Evolutionary conservation across 2,888 invertebrate species (phyloP).

Genomic region (Antheraea yamamai): DNA sequence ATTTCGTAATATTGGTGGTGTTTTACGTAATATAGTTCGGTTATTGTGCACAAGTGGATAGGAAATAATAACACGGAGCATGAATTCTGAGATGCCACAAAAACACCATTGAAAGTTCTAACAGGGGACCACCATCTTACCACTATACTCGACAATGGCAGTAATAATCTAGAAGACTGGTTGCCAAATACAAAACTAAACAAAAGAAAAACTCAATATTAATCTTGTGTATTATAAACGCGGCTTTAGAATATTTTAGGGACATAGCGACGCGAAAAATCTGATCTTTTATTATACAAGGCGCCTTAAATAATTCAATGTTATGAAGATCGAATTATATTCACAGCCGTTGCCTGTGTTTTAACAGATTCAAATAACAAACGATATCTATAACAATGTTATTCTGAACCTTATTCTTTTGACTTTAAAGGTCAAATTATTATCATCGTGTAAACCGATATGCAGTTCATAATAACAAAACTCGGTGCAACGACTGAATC

Average conservation of each 20-base stretch:
- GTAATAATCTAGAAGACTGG: too few species aligned
- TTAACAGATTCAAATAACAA: slow-evolving; percentile 5
- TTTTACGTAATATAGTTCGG: too few species aligned
- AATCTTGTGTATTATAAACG: background rate
- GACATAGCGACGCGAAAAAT: background rate
- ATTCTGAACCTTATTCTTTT: slow-evolving; percentile 9
- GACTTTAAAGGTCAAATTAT: slow-evolving; percentile 11
- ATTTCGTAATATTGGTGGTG: too few species aligned
- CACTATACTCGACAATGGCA: too few species aligned
- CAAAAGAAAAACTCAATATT: background rate
- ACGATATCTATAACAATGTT: slow-evolving; percentile 3
- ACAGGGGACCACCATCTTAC: too few species aligned
- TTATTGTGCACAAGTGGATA: too few species aligned
- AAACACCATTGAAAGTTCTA: too few species aligned
- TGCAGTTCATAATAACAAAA: slow-evolving; percentile 11
- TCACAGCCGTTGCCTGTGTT: background rate
- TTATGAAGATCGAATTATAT: slow-evolving; percentile 1
- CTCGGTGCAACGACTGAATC: slow-evolving; percentile 7
- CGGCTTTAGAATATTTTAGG: background rate
- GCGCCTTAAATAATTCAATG: slow-evolving; percentile 3
- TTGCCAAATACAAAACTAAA: too few species aligned
- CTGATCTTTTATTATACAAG: background rate
- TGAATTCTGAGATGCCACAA: too few species aligned
- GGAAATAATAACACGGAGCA: too few species aligned
- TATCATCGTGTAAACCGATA: background rate